These are phyloP conservation scores for Megaleporinus macrocephalus DNA, from an alignment of 2,113 vertebrate genomes.

Conservation along the genomic window DNA sequence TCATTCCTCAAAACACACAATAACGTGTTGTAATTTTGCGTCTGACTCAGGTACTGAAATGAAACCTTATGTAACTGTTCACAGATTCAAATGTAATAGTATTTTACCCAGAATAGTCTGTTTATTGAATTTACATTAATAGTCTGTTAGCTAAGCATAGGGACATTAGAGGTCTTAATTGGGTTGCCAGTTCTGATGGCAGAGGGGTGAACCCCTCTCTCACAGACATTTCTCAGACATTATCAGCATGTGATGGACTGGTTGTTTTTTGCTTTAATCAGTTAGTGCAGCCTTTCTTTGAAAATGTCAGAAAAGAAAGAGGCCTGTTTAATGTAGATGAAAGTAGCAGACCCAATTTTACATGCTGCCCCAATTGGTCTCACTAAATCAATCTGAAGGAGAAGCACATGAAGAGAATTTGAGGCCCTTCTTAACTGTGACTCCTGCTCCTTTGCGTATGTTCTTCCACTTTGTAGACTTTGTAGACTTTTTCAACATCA, in stretches of 20 bases:
- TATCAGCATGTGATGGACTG: conserved; percentile 68
- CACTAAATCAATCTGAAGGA: conserved; percentile 72
- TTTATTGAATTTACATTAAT: neutral
- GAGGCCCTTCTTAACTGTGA: conserved; percentile 44
- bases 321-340: conserved; percentile 68
- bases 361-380: conserved; percentile 71
- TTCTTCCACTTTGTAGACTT: conserved; percentile 8
- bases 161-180: neutral
- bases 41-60: neutral
- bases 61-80: neutral
- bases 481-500: neutral
- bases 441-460: conserved; percentile 37
- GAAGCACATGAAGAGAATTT: conserved; percentile 62
- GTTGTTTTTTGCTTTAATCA: conserved; percentile 67
- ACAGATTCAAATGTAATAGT: neutral
- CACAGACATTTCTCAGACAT: conserved; percentile 47
- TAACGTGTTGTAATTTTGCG: neutral
- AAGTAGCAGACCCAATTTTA: conserved; percentile 66
- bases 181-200: conserved; percentile 7
- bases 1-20: neutral
- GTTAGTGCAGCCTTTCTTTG: conserved; percentile 64
- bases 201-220: neutral
- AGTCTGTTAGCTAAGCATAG: neutral
- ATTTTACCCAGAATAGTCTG: neutral
- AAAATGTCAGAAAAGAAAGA: conserved; percentile 69